Evolutionary conservation across 1,140 invertebrate genomes (phyloP).

Genomic region (Pristionchus pacificus): DNA sequence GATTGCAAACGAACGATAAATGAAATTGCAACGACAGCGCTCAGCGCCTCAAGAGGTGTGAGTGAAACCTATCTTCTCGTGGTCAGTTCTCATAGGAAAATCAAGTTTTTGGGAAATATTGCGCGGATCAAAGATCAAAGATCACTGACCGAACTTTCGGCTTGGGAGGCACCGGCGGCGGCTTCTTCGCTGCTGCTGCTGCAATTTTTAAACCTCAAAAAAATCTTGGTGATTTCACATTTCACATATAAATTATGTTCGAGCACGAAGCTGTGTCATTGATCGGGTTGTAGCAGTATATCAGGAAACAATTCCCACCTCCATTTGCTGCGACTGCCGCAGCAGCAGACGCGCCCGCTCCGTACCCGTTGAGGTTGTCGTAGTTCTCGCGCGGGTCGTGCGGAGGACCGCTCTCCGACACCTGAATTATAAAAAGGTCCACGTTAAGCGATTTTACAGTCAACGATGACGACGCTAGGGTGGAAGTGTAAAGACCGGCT

Average conservation of each 20-base stretch:
- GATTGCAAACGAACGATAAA: not conserved
- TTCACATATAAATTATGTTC: too few relatives aligned
- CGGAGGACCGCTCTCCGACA: not conserved
- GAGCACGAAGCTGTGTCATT: too few relatives aligned
- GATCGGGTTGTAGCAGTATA: too few relatives aligned
- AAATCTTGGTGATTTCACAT: not conserved
- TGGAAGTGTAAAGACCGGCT: not conserved
- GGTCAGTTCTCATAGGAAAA: too few relatives aligned
- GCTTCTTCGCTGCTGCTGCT: not conserved
- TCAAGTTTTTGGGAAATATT: too few relatives aligned
- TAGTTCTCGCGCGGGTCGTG: conserved; percentile 5
- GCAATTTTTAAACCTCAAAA: not conserved
- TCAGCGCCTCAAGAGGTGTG: too few relatives aligned
- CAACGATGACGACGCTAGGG: not conserved
- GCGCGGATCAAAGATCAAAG: too few relatives aligned
- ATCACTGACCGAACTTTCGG: conserved; percentile 24
- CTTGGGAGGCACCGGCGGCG: conserved; percentile 30
- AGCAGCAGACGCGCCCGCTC: conserved; percentile 8
- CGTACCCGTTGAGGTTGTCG: conserved; percentile 31
- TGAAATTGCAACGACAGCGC: too few relatives aligned
- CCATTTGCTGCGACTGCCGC: too few relatives aligned
- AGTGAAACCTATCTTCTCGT: too few relatives aligned
- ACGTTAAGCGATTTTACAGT: not conserved
- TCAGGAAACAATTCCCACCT: too few relatives aligned
- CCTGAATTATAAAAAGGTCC: too few relatives aligned